Base-by-base conservation (phyloP, 2,113 vertebrate species). In the Cricetomys ansorgei region DNA sequence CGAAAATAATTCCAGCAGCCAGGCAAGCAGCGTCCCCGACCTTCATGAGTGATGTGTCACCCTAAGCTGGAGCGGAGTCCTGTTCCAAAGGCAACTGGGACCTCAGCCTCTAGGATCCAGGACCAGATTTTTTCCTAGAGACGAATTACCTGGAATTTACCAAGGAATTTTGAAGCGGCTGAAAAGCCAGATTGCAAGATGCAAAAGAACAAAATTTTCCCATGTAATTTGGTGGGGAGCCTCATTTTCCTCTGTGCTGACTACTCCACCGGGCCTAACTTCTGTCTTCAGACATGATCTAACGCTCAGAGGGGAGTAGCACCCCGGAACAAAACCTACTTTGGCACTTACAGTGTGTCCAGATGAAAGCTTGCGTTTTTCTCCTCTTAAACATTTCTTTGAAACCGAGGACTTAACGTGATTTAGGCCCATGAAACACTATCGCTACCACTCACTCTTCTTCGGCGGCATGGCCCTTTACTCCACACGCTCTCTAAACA, bases 401-500 rank as follows among this genome's bases (percentile, higher is more conserved):
- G 89, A 96, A 96, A 97, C 85, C 31, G 88, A 67, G 91, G 95
- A 84, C 94, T 95, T 87, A 92, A 97, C 96, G 97, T 98, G 98
- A 98, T 98, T 98, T 97, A 98, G 95, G 97, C 96, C 97, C 90
- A 65, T 94, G 97, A 97, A 98, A 98, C 98, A 94, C 96, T 96
- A 97, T 98, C 98, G 96, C 98, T 98, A 98, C 97, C 96, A 94
- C 96, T 97, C 94, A 95, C 96, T 98, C 98, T 98, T 95, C 98
- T 98, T 96, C 98, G 95, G 93, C 97, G 97, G 97, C 97, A 92
- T 76, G 96, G 98, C 98, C 98, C 98, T 98, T 98, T 98, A 98
- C 98, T 99, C 98, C 96, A 94, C 93, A 96, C 21, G 53, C 98
- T 99, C 98, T 99, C 98, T 98, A 99, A 99, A 99, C 98, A 99